phyloP scores from a whole-genome alignment of 1,140 invertebrate genomes.

The Carposina sasakii region DNA sequence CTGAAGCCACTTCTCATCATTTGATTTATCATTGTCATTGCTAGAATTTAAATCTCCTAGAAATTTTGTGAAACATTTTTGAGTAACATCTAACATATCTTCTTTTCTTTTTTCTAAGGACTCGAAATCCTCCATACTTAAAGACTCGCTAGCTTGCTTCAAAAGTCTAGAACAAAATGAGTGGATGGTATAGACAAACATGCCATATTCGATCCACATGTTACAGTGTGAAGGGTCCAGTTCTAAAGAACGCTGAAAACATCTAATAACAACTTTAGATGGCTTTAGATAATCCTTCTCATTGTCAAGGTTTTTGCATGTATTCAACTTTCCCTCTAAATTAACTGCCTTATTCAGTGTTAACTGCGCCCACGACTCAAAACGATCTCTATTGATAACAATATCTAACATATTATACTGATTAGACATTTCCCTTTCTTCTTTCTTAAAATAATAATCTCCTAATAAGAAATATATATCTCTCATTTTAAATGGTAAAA shows the following conservation, averaged over 20 bases:
- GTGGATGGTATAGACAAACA: slow-evolving; percentile 89
- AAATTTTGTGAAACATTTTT: slow-evolving; percentile 84
- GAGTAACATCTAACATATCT: slow-evolving; percentile 82
- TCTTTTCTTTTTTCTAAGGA: slow-evolving; percentile 83
- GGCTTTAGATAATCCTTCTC: slow-evolving; percentile 82
- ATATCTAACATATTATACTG: slow-evolving; percentile 90
- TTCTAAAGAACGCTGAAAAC: slow-evolving; percentile 84
- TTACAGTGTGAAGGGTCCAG: slow-evolving; percentile 81
- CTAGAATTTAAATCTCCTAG: slow-evolving; percentile 74
- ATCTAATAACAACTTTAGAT: slow-evolving; percentile 80
- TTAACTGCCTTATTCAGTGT: slow-evolving; percentile 86
- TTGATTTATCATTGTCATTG: slow-evolving; percentile 70
- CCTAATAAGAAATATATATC: slow-evolving; percentile 92
- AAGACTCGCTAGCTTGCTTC: slow-evolving; percentile 83
- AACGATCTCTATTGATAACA: slow-evolving; percentile 81
- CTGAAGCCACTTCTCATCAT: slow-evolving; percentile 90
- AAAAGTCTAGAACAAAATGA: slow-evolving; percentile 89
- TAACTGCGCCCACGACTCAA: slow-evolving; percentile 95
- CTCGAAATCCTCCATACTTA: slow-evolving; percentile 86
- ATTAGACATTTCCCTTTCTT: slow-evolving; percentile 83
- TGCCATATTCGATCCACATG: slow-evolving; percentile 92
- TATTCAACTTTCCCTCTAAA: slow-evolving; percentile 88
- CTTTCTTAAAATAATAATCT: slow-evolving; percentile 93
- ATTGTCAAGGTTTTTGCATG: slow-evolving; percentile 77
- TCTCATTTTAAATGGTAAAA: slow-evolving; percentile 73